phyloP scores from a whole-genome alignment of 2,797 vertebrate species.

The Eidolon dupreanum region DNA sequence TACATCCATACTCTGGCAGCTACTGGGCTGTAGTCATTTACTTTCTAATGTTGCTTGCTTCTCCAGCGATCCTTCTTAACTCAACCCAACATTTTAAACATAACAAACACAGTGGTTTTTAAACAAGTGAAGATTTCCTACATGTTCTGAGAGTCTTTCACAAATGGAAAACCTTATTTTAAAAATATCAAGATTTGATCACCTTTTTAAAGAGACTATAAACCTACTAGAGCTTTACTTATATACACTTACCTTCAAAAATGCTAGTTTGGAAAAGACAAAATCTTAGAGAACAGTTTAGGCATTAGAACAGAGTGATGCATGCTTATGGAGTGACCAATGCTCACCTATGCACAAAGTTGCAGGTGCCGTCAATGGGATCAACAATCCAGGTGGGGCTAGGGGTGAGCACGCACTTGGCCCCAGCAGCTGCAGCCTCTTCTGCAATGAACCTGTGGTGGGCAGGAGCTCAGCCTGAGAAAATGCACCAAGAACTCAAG shows the following conservation, averaged over 20 bases:
- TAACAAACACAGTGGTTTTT: neutral
- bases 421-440: slow-evolving; percentile 91
- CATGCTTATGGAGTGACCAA: neutral
- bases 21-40: neutral
- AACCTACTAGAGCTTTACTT: neutral
- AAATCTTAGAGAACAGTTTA: neutral
- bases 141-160: neutral
- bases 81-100: neutral
- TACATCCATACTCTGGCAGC: rapidly evolving
- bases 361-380: slow-evolving; percentile 93
- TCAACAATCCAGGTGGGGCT: slow-evolving; percentile 93
- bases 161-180: neutral
- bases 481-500: neutral
- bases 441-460: slow-evolving; percentile 91
- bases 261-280: neutral
- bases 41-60: neutral
- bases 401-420: slow-evolving; percentile 89
- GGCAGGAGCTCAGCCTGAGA: slow-evolving; percentile 49
- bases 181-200: neutral
- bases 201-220: neutral
- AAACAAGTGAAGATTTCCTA: neutral
- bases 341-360: slow-evolving; percentile 92
- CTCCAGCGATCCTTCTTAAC: neutral
- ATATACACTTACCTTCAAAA: neutral
- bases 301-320: rapidly evolving